Percentiles rank a stretch among this genome's conserved stretches.
phyloP scores from a whole-genome alignment of 2,113 vertebrate species.

The Chloebia gouldiae region DNA sequence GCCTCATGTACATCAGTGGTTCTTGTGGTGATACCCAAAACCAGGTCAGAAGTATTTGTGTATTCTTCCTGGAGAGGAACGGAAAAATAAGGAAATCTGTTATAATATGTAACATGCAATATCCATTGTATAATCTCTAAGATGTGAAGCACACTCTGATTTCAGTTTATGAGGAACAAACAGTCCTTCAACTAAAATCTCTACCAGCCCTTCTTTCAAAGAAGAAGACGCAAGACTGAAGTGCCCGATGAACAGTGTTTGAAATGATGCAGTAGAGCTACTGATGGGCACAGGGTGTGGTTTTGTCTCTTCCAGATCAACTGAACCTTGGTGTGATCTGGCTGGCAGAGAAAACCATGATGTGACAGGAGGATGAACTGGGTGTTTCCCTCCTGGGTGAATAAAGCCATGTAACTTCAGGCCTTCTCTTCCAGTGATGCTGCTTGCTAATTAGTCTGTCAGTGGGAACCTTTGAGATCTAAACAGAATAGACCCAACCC shows the following conservation, averaged over 20 bases:
- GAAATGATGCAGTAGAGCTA: not conserved
- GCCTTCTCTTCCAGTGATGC: not conserved
- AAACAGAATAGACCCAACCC: not conserved
- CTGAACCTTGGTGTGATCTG: not conserved
- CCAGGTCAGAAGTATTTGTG: not conserved
- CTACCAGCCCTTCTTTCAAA: not conserved
- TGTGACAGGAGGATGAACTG: not conserved
- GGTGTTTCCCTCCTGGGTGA: not conserved
- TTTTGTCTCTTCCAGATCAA: not conserved
- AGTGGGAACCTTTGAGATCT: not conserved
- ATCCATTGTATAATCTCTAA: not conserved
- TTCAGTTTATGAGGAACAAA: not conserved
- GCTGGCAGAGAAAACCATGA: not conserved
- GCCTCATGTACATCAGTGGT: not conserved
- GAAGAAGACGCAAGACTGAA: not conserved
- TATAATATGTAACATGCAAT: not conserved
- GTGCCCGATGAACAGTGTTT: not conserved
- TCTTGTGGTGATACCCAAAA: not conserved
- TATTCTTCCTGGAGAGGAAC: not conserved
- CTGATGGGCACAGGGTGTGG: not conserved
- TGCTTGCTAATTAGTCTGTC: conserved; percentile 39
- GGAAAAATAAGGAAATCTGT: not conserved
- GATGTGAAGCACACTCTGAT: not conserved
- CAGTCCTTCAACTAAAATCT: not conserved
- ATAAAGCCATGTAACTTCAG: not conserved